Evolutionary conservation across 2,888 invertebrate genomes (phyloP), one percentile per base, ranked within the genome.

Genomic region (Pyrocoelia pectoralis): DNA sequence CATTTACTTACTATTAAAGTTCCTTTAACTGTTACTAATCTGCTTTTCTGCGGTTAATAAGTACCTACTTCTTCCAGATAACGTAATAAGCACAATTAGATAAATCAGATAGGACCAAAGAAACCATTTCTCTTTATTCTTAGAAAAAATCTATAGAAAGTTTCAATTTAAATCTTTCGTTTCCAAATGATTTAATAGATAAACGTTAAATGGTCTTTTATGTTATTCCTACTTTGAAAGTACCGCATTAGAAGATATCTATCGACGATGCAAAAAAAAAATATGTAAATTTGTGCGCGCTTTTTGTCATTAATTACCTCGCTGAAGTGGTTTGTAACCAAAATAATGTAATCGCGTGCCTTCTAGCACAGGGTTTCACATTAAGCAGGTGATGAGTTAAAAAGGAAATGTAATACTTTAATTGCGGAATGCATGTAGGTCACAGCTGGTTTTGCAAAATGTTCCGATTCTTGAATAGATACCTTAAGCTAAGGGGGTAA

Each of bases 391-490:
- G 67, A 60, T 60, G 52, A 38, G 40, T 12, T 40, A 28, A 38
- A 61, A 51, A 64, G 57, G 68, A 68, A 69, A 69, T 50, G 65
- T 51, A 68, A 69, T 66, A 69, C 66, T 63, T 64, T 69, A 69
- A 67, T 69, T 62, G 63, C 56, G 38, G 53, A 57, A 52, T 61
- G 28, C 57, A 71, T 62, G 69, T 71, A 62, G 71, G 71, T 71
- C 70, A 69, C 71, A 71, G 70, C 70, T 71, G 71, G 64, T 59
- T 66, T 66, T 40, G 67, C 68, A 68, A 71, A 68, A 68, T 69
- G 68, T 63, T 64, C 64, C 24, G 59, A 65, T 59, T 58, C 46
- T 33, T 54, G 38, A 63, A 56, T 53, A 56, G 66, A 66, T 66
- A 66, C 46, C 17, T 59, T 6, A 24, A 59, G 50, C 12, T 29